phyloP scores from a whole-genome alignment of 2,113 vertebrate genomes.

The Sceloporus undulatus region DNA sequence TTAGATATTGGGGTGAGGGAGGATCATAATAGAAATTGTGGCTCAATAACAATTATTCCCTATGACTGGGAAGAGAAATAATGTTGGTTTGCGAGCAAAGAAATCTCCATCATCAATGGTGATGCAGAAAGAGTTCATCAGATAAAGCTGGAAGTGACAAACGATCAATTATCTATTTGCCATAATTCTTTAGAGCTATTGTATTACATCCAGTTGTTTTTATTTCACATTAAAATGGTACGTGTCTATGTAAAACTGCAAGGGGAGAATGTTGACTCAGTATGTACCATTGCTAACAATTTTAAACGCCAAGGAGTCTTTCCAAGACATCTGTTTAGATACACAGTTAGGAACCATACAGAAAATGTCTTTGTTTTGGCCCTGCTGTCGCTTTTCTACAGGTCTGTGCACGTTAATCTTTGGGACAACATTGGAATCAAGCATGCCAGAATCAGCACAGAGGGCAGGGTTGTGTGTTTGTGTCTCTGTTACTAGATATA shows the following conservation, averaged over 20 bases:
- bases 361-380: not conserved
- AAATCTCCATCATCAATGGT: not conserved
- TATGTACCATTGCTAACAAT: not conserved
- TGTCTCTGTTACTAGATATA: not conserved
- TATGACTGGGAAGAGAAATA: not conserved
- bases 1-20: not conserved
- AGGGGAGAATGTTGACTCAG: not conserved
- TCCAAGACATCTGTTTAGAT: not conserved
- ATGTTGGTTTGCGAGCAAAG: not conserved
- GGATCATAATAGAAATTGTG: not conserved
- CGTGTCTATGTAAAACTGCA: not conserved
- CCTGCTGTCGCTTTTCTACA: not conserved
- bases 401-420: not conserved
- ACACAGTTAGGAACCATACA: not conserved
- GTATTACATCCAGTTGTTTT: not conserved
- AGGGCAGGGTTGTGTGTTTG: not conserved
- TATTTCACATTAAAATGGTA: not conserved
- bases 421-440: constrained; percentile 7
- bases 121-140: not conserved
- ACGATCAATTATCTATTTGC: not conserved
- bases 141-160: not conserved
- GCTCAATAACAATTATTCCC: not conserved
- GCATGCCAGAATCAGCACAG: not conserved
- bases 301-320: not conserved
- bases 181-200: not conserved